Evolutionary conservation across 2,113 vertebrate genomes (phyloP), one percentile per base, ranked within the genome.

Genomic region (Albula goreensis): DNA sequence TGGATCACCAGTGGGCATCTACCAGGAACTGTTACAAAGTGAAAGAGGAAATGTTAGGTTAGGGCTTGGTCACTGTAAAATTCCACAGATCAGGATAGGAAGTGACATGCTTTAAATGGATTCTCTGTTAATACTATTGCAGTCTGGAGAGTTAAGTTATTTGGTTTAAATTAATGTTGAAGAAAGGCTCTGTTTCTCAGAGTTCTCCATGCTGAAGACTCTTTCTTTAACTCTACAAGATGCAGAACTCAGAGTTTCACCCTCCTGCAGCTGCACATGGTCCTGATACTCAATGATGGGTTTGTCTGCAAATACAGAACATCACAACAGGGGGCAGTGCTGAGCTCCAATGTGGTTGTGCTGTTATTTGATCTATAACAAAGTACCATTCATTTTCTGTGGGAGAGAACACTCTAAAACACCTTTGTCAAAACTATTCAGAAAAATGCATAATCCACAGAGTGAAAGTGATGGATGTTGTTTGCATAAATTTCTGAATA

Each of bases 1-100:
- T 92, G 94, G 81, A 96, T 93, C 87, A 93, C 88, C 0, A 96
- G 91, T 60, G 95, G 95, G 88, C 95, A 96, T 63, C 4, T 11
- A 12, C 83, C 48, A 19, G 85, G 0, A 66, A 19, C 60, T 66
- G 60, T 7, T 66, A 2, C 17, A 66, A 66, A 19, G 7, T 22
- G 60, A 66, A 66, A 66, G 17, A 19, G 60, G 17, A 66, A 19
- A 66, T 22, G 17, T 15, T 66, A 66, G 19, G 0, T 66, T 0
- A 66, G 60, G 17, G 22, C 60, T 66, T 22, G 15, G 5, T 22
- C 19, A 66, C 2, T 1, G 17, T 66, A 22, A 66, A 3, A 15
- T 66, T 66, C 22, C 19, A 66, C 15, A 19, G 7, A 66, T 66
- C 60, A 22, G 60, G 19, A 66, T 19, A 66, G 60, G 60, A 66